Evolutionary conservation across 1,140 invertebrate genomes (phyloP), one percentile per base, ranked within the genome.

Genomic region (Zelostemma sp.): DNA sequence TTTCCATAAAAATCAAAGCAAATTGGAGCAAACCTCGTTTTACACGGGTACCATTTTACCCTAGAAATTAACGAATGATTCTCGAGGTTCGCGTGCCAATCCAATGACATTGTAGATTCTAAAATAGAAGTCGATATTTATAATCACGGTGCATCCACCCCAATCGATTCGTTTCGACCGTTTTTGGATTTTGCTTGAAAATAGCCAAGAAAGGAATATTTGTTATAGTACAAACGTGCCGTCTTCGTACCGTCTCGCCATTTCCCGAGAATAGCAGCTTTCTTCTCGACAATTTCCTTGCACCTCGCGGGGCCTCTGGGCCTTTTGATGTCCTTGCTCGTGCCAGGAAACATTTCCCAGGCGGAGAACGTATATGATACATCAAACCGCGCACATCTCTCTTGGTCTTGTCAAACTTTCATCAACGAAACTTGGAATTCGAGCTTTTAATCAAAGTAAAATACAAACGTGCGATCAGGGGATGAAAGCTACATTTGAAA

Each of bases 171-270:
- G 43, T 51, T 70, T 21, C 58, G 65, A 48, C 58, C 41, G 47
- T 70, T 61, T 61, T 70, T 61, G n/a, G n/a, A n/a, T n/a, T n/a
- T n/a, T n/a, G n/a, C n/a, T n/a, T n/a, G n/a, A n/a, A 28, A 28
- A 28, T 3, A 8, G 25, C 25, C 25, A 28, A 28, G 25, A 28
- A n/a, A n/a, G 15, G 50, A 35, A 33, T 55, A 48, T 55, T 54
- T 41, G 18, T 14, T 35, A 43, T 9, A 35, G 48, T n/a, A 41
- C n/a, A 41, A 31, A 31, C 18, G 33, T 49, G 12, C 18, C n/a
- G 28, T 9, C 14, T 38, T 28, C 72, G 15, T 85, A 85, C 84
- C 84, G 77, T 84, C 76, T 67, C 73, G 71, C 84, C 84, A 85
- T 69, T 84, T 85, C 54, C 67, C 77, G 28, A 85, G 77, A 56